These are phyloP conservation scores for Sterrhoptilus dennistouni DNA, from an alignment of 2,113 vertebrate genomes.

Conservation along the genomic window DNA sequence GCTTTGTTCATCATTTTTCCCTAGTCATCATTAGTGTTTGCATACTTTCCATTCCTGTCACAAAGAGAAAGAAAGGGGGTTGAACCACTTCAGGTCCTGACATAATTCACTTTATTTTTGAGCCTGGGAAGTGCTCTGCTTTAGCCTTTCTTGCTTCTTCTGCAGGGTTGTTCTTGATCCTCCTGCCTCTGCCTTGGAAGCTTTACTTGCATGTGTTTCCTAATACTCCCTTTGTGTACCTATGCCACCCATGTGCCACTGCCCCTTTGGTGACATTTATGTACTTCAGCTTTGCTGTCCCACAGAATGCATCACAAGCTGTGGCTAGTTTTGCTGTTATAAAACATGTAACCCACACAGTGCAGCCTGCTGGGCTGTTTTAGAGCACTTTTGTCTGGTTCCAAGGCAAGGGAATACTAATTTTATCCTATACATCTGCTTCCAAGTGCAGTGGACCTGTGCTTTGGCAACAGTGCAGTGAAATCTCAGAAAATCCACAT, in stretches of 20 bases:
- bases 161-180: background rate
- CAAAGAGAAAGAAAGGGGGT: background rate
- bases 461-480: background rate
- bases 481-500: background rate
- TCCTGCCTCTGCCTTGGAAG: background rate
- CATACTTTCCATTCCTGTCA: background rate
- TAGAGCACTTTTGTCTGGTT: background rate
- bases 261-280: background rate
- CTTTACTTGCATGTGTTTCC: background rate
- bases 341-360: background rate
- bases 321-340: background rate
- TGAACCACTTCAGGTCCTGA: background rate
- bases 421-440: background rate
- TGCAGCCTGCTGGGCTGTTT: rapidly evolving
- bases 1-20: background rate
- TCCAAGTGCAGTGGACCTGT: background rate
- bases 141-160: background rate
- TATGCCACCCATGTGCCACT: background rate
- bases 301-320: background rate
- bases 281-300: background rate
- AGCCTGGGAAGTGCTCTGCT: background rate
- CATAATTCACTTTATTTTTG: background rate
- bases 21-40: background rate
- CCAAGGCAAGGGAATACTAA: background rate
- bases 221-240: background rate